These are phyloP conservation scores for Lottia gigantea DNA, from an alignment of 2,888 invertebrate genomes.

Conservation along the genomic window DNA sequence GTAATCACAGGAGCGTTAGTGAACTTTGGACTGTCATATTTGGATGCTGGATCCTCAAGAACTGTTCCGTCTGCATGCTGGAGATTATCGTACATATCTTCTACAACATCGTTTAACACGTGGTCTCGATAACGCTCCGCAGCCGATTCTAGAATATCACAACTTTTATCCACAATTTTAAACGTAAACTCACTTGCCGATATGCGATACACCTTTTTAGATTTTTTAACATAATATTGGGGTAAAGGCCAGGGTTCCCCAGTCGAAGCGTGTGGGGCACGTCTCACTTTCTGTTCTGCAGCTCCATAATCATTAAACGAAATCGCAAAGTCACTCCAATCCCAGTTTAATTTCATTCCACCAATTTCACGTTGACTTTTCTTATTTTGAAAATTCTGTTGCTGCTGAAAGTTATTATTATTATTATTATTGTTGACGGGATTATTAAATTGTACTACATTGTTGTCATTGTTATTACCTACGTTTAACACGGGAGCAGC, in stretches of 20 bases:
- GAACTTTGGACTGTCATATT: conserved; percentile 46
- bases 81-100: conserved; percentile 58
- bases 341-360: conserved; percentile 46
- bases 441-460: background rate
- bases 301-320: conserved; percentile 56
- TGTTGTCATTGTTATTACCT: conserved; percentile 9
- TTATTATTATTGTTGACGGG: conserved; percentile 1
- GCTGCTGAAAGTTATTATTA: conserved; percentile 10
- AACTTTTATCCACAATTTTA: conserved; percentile 69
- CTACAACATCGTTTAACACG: conserved; percentile 64
- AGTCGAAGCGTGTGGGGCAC: conserved; percentile 56
- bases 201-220: conserved; percentile 52
- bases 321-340: conserved; percentile 59
- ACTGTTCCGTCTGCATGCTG: conserved; percentile 54
- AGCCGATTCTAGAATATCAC: conserved; percentile 74
- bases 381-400: background rate
- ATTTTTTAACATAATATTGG: conserved; percentile 67
- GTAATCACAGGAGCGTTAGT: conserved; percentile 42
- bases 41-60: conserved; percentile 42
- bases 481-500: background rate
- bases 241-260: conserved; percentile 81
- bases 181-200: conserved; percentile 46
- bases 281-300: conserved; percentile 60
- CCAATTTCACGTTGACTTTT: conserved; percentile 21
- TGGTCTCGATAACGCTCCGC: conserved; percentile 71